Evolutionary conservation across 2,888 invertebrate genomes (phyloP), one percentile per base, ranked within the genome.

Genomic region (Drosophila paramelanica): DNA sequence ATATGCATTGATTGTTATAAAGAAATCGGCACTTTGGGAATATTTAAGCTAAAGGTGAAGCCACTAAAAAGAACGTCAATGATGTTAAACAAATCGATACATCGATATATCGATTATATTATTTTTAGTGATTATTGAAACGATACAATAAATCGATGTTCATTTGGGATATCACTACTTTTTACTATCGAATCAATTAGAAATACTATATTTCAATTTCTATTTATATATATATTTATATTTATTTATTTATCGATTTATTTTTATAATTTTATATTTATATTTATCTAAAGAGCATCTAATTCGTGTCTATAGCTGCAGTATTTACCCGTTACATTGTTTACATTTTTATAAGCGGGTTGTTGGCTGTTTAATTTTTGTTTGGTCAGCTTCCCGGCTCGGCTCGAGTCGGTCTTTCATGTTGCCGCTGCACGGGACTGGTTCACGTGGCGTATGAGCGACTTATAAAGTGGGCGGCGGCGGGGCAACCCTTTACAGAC

Each of bases 361-460:
- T 67, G 73, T 77, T 60, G 73, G 61, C 52, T 49, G 52, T 71
- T 53, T 62, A 64, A 60, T 64, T 68, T 60, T 64, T 61, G 57
- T 75, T 75, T 75, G 71, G 75, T 75, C 72, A 75, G 75, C 60
- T 62, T 42, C 20, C 64, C 20, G 33, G 38, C 64, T 38, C 45
- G 14, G 11, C 13, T 36, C 25, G 36, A 49, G 20, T 27, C 31
- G 50, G 42, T 38, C 25, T 68, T 71, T 77, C 66, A 66, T 66
- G 66, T 67, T 53, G 59, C 31, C 46, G 17, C 53, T 25, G 33
- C 27, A 17, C 13, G 53, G 33, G 1, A 1, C 31, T 43, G 69
- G 69, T 39, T 66, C 47, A 73, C 59, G 69, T 60, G 69, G 69
- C 76, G 69, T 73, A 73, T 77, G 73, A 50, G 76, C 76, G 73